Evolutionary conservation across 30 jellyfish, hydroid and myxozoan genomes (phyloP), one percentile per base, ranked within the genome.

Genomic region (Phacellophora camtschatica): DNA sequence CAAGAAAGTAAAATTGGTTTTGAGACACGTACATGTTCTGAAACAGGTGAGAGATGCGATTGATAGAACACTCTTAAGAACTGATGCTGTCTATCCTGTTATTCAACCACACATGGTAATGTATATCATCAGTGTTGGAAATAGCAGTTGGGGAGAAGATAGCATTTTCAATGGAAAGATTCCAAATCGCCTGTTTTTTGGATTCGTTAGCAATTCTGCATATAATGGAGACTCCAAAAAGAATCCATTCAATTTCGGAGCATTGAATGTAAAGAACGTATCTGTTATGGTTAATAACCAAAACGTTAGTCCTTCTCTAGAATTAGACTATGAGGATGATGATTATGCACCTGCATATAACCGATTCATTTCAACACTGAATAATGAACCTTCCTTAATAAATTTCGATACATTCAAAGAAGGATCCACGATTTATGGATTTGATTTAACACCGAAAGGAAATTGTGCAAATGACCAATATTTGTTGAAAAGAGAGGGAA

Each of bases 181-280:
- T 4, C 83, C 83, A 32, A 76, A 55, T 61, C 32, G 89, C 20
- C 18, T 76, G 28, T 56, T 76, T 23, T 33, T 34, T 37, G 89
- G 82, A 56, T 5, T 76, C 30, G 81, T 76, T 1, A 59, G 59
- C 33, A 37, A 76, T 39, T 28, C 43, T 15, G 67, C 89, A 3
- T 76, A 11, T 59, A 76, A 58, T 56, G 89, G 69, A 32, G 13
- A 15, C 4, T 13, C 10, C 16, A 54, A 76, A 1, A 19, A 29
- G 43, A 77, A 77, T 70, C 85, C 85, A 3, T 79, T 79, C 63
- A 36, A 79, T 25, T 79, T 79, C 30, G 43, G 3, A 30, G 85
- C 62, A 24, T 3, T 5, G 16, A 12, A 23, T 2, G 50, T 42
- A 1, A 29, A 4, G 13, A 29, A 6, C 34, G 84, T 45, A 5